Conservation (phyloP, 2,888 invertebrate species). For the Stenurella melanura region DNA sequence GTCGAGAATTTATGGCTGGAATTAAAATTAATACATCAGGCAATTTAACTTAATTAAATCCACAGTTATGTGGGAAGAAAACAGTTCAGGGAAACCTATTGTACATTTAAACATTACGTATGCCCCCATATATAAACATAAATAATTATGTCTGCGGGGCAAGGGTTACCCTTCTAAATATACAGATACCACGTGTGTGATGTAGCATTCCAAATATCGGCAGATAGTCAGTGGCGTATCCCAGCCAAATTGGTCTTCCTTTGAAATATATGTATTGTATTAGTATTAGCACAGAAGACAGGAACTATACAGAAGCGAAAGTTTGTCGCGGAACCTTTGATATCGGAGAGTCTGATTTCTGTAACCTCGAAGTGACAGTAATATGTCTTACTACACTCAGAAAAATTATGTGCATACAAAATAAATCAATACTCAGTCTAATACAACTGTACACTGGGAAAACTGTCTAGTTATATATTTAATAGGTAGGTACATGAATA, state of each 20-base stretch:
- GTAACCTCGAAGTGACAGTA: too few species aligned
- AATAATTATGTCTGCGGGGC: constrained; percentile 27
- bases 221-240: background rate
- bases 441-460: too few species aligned
- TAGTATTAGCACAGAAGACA: too few species aligned
- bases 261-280: too few species aligned
- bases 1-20: constrained; percentile 17
- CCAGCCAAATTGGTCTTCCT: background rate
- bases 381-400: too few species aligned
- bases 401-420: too few species aligned
- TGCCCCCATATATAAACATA: constrained; percentile 28
- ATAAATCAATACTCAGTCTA: too few species aligned
- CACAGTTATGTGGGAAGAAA: constrained; percentile 37
- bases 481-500: too few species aligned
- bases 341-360: too few species aligned
- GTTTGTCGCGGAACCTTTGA: too few species aligned
- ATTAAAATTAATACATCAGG: constrained; percentile 39
- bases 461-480: too few species aligned
- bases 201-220: constrained; percentile 3
- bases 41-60: constrained; percentile 39
- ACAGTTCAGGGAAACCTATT: constrained; percentile 16
- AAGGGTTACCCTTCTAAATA: constrained; percentile 3
- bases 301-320: too few species aligned
- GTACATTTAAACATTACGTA: constrained; percentile 36
- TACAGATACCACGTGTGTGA: constrained; percentile 2